Conservation (phyloP, 1,140 invertebrate species). For the Kradibia gibbosae region DNA sequence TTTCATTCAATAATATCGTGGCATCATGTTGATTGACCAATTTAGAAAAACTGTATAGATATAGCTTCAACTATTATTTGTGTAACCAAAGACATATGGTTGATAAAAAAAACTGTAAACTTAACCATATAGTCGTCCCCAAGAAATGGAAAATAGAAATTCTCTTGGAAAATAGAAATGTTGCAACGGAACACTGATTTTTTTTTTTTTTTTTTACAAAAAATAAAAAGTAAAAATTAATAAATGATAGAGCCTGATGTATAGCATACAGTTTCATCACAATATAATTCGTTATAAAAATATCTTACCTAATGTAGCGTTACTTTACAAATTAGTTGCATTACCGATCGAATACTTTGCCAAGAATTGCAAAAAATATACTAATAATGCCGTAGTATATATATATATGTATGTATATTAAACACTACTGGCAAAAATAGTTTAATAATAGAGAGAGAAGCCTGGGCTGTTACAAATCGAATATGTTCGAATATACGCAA, state of each 20-base stretch:
- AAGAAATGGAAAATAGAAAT: neutral
- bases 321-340: neutral
- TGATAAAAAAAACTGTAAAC: too few relatives aligned
- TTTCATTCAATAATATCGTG: conserved; percentile 10
- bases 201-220: neutral
- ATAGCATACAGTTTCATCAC: neutral
- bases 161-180: neutral
- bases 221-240: neutral
- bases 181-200: neutral
- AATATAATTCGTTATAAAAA: neutral
- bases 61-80: neutral
- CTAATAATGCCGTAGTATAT: too few relatives aligned
- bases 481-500: too few relatives aligned
- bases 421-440: too few relatives aligned
- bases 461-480: too few relatives aligned
- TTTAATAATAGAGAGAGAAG: too few relatives aligned
- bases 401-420: too few relatives aligned
- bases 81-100: neutral
- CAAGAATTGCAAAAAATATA: neutral
- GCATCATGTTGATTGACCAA: neutral
- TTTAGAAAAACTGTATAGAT: neutral
- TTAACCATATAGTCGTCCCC: neutral
- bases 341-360: neutral
- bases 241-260: conserved; percentile 15
- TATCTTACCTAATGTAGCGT: neutral